Conservation (phyloP, 1,140 invertebrate species). For the Spodoptera litura region DNA sequence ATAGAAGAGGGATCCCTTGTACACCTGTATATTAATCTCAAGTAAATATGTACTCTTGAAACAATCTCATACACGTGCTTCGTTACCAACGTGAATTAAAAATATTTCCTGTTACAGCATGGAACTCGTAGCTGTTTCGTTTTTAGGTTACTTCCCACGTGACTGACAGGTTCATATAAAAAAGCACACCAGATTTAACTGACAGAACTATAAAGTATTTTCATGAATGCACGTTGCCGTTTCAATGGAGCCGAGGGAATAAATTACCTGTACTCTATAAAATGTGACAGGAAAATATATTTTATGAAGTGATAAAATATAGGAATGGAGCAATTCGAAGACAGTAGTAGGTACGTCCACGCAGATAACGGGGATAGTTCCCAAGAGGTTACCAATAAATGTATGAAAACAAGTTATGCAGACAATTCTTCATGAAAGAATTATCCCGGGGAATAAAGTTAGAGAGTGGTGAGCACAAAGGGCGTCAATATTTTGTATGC, state of each 20-base stretch:
- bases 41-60: slow-evolving; percentile 40
- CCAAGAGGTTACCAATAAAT: slow-evolving; percentile 62
- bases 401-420: slow-evolving; percentile 57
- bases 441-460: slow-evolving; percentile 58
- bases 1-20: slow-evolving; percentile 53
- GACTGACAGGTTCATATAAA: slow-evolving; percentile 1
- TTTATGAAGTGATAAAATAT: slow-evolving; percentile 38
- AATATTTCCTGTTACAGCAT: slow-evolving; percentile 38
- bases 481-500: slow-evolving; percentile 68
- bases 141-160: slow-evolving; percentile 15
- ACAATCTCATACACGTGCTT: slow-evolving; percentile 14
- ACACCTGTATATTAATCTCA: slow-evolving; percentile 45
- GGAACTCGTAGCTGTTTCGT: slow-evolving; percentile 7
- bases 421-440: slow-evolving; percentile 65
- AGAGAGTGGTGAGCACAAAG: slow-evolving; percentile 60
- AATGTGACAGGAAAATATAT: slow-evolving; percentile 32
- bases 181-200: slow-evolving; percentile 3
- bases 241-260: slow-evolving; percentile 29
- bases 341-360: slow-evolving; percentile 21
- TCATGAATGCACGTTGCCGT: background rate
- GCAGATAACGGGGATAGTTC: slow-evolving; percentile 25
- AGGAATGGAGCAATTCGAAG: slow-evolving; percentile 32
- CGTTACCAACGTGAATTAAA: slow-evolving; percentile 8
- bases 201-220: slow-evolving; percentile 16
- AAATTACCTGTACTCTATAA: slow-evolving; percentile 35